Base-by-base conservation (phyloP, 1,140 invertebrate genomes). In the Camponotus vicinus region DNA sequence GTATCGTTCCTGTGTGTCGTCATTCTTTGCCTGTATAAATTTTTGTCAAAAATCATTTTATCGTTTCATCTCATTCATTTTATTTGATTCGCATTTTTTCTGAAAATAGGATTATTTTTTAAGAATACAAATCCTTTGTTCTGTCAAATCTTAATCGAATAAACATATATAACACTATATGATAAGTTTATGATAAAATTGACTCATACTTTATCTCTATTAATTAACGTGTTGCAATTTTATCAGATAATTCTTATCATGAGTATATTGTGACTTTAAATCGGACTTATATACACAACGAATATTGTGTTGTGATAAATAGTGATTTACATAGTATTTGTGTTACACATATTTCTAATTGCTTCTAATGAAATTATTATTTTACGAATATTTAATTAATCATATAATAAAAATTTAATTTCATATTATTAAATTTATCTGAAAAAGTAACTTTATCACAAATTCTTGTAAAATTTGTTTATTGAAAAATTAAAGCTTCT, bases 191-290 rank as follows among this genome's bases (percentile, higher is more conserved):
- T 18, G 57, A 75, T 75, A 75, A 82, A 61, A 21, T 15, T 11
- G 57, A 61, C 5, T 71, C 32, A 42, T 34, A 73, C 15, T 75
- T 83, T 45, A 6, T 45, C 13, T n/a, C n/a, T 6, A 27, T 3
- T 32, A 21, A 57, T 78, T 61, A 57, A 57, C 42, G n/a, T 42
- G n/a, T 42, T 34, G 6, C 66, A 13, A 2, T 13, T 40, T 80
- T 70, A 61, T 55, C 76, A 34, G 21, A 80, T 79, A 42, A 59
- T 34, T 69, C 0, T 85, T 37, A 76, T 57, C 49, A 18, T 18
- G 27, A 55, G 4, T 63, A 75, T 49, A 49, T 27, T 27, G 27
- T 27, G 3, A 3, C 5, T 55, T 52, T 34, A 37, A 3, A 27
- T 45, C 2, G 49, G 27, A 82, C 34, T 63, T 61, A 21, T 73